Base-by-base conservation (phyloP, 92 coral and sea anemone genomes). In the Epizoanthus rinbou region DNA sequence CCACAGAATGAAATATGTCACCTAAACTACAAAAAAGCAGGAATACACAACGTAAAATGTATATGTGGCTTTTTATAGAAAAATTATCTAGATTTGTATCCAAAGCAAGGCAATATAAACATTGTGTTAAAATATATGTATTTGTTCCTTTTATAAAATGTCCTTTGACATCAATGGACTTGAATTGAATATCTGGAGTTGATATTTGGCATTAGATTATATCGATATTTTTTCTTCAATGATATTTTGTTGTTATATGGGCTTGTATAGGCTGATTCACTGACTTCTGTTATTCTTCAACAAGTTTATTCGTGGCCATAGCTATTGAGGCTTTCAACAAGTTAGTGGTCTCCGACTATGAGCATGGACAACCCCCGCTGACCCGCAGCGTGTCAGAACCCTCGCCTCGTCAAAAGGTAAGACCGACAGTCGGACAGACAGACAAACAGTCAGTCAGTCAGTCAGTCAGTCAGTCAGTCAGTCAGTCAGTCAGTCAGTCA, bases 291-390 rank as follows among this genome's bases (percentile, higher is more conserved):
- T 58, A 52, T 45, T 85, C 52, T 65, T 64, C 11, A 74, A 28
- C 24, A 54, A 93, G 97, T 88, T 83, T 93, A 83, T 93, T 93
- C 72, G 97, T 93, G 80, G 97, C 97, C 71, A 93, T 93, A 54
- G 94, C 97, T 41, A 93, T 93, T 65, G 97, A 93, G 79, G 97
- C 97, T 37, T 93, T 93, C 81, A 93, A 93, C 85, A 93, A 93
- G 57, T 91, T 93, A 14, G 97, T 90, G 11, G 85, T 92, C 28
- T 35, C 80, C 25, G 97, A 93, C 15, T 90, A 91, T 9, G 93
- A 93, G 7, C 94, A 88, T 15, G 83, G 79, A 5, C 87, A 69
- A 33, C 79, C 58, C 0, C 56, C 73, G 16, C 73, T 85, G 13
- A 73, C 64, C 64, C 85, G 83, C 7, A 66, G 35, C 54, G 74